A percentile compares a stretch with the other conserved stretches of the same genome.
These are phyloP conservation scores for Drosophila nebulosa DNA, from an alignment of 1,140 invertebrate genomes.

Conservation along the genomic window DNA sequence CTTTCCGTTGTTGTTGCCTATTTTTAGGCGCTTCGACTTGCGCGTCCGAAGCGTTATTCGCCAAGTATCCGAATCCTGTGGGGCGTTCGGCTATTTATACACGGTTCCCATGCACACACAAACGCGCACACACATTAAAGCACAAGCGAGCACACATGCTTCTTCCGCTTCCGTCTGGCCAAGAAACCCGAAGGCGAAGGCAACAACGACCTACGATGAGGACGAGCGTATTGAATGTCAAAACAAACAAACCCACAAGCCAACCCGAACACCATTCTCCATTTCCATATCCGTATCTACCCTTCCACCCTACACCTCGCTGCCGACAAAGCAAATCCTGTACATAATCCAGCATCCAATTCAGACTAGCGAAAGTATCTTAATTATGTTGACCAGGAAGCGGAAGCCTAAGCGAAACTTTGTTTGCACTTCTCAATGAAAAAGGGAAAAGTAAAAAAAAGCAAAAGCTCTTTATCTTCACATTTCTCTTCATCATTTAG, in stretches of 20 bases:
- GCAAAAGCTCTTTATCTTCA: neutral
- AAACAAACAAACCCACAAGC: constrained; percentile 38
- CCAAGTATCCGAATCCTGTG: constrained; percentile 57
- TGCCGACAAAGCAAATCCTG: constrained; percentile 8
- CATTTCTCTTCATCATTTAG: neutral
- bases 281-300: neutral
- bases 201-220: constrained; percentile 19
- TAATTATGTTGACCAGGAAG: constrained; percentile 75
- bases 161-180: constrained; percentile 40
- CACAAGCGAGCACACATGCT: constrained; percentile 10
- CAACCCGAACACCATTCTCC: neutral
- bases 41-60: constrained; percentile 32
- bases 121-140: constrained; percentile 24
- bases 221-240: constrained; percentile 56
- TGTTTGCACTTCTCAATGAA: constrained; percentile 7
- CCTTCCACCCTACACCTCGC: neutral
- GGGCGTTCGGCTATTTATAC: constrained; percentile 63
- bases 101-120: constrained; percentile 10
- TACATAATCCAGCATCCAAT: constrained; percentile 35
- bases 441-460: constrained; percentile 18
- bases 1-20: constrained; percentile 20
- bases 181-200: constrained; percentile 22
- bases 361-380: constrained; percentile 60
- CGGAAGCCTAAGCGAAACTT: constrained; percentile 52
- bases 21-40: constrained; percentile 27